Conservation (phyloP, 2,888 invertebrate genomes). For the Gari tellinella region DNA sequence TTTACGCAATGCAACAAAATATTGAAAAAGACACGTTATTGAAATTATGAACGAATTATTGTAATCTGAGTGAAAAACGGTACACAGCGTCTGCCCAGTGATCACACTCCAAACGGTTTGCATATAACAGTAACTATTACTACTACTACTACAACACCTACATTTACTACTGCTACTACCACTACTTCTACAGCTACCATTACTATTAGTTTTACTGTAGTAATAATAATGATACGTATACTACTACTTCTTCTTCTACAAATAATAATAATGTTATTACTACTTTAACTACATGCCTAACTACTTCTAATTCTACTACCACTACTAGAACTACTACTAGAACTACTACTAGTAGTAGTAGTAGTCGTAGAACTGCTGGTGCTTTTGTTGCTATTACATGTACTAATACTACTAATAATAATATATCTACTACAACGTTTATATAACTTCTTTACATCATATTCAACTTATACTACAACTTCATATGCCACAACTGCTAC, state of each 20-base stretch:
- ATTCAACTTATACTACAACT: not conserved
- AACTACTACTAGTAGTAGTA: conserved; percentile 76
- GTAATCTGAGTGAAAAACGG: too few relatives aligned
- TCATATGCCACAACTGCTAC: not conserved
- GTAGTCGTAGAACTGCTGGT: conserved; percentile 25
- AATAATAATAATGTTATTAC: conserved; percentile 8
- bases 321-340: conserved; percentile 7
- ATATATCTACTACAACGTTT: not conserved
- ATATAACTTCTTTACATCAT: not conserved
- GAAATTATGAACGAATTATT: too few relatives aligned
- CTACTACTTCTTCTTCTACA: conserved; percentile 83
- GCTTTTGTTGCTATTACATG: conserved; percentile 23
- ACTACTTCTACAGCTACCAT: too few relatives aligned
- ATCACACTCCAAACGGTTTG: too few relatives aligned
- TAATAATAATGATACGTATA: conserved; percentile 9
- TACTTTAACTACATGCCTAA: conserved; percentile 28
- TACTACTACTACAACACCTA: too few relatives aligned
- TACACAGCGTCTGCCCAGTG: too few relatives aligned
- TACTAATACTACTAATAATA: conserved; percentile 32
- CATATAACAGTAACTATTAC: too few relatives aligned
- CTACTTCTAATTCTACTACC: conserved; percentile 18
- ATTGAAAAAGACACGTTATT: too few relatives aligned
- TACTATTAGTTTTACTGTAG: not conserved
- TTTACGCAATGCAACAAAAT: too few relatives aligned
- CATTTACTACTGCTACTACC: too few relatives aligned